Conservation (phyloP, 1,140 invertebrate genomes). For the Drosophila bocki region DNA sequence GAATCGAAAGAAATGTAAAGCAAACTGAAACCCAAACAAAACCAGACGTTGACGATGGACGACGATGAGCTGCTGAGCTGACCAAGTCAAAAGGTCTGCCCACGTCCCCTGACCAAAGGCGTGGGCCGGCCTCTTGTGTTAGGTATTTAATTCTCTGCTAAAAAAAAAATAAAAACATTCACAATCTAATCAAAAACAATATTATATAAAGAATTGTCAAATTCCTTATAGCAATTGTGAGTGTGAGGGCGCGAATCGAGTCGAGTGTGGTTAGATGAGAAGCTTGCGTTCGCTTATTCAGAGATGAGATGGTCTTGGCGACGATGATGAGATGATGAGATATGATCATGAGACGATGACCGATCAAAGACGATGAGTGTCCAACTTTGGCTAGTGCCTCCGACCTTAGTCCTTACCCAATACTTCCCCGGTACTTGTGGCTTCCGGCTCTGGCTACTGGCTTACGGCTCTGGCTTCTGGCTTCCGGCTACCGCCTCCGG, state of each 20-base stretch:
- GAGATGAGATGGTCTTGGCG: constrained; percentile 44
- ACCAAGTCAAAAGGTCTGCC: constrained; percentile 55
- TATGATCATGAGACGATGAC: constrained; percentile 45
- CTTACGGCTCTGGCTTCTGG: constrained; percentile 18
- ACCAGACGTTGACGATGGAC: constrained; percentile 46
- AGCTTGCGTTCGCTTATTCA: constrained; percentile 61
- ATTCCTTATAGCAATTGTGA: constrained; percentile 78
- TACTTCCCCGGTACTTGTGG: constrained; percentile 35
- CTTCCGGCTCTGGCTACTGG: constrained; percentile 16
- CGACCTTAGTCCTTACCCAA: constrained; percentile 47
- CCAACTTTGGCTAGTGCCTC: constrained; percentile 49
- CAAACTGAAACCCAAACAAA: constrained; percentile 20
- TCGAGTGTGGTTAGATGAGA: constrained; percentile 46
- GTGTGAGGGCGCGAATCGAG: constrained; percentile 49
- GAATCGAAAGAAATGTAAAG: constrained; percentile 13
- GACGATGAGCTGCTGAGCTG: constrained; percentile 48
- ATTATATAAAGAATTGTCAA: constrained; percentile 82
- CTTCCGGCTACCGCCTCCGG: constrained; percentile 24
- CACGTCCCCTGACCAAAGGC: constrained; percentile 25
- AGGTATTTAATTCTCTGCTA: constrained; percentile 77
- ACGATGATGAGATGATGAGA: constrained; percentile 41
- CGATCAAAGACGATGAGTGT: constrained; percentile 32
- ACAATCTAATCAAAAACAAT: constrained; percentile 68
- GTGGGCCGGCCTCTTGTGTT: constrained; percentile 67
- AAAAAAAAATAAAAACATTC: constrained; percentile 46